Evolutionary conservation across 2,113 vertebrate genomes (phyloP).

Genomic region (Lucifuga dentata): DNA sequence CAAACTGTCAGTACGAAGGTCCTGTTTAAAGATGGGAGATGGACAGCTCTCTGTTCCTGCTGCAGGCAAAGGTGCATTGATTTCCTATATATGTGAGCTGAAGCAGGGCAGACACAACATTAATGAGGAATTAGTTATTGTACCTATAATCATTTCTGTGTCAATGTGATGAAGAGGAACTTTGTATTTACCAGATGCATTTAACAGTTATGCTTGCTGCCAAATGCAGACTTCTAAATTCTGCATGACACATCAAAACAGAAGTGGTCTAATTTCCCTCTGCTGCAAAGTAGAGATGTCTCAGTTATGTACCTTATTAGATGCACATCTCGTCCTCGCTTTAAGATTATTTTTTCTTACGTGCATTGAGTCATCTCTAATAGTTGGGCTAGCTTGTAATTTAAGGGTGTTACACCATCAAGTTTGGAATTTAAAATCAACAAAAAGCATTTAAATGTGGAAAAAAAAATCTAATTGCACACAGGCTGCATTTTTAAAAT

Average conservation of each 20-base stretch:
- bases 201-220: conserved; percentile 17
- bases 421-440: too few species aligned
- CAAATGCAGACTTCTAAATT: conserved; percentile 32
- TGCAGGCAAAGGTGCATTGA: conserved; percentile 63
- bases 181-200: conserved; percentile 51
- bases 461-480: too few species aligned
- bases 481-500: too few species aligned
- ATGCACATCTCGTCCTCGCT: background rate
- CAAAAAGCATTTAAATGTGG: too few species aligned
- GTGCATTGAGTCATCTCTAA: conserved; percentile 6
- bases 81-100: conserved; percentile 54
- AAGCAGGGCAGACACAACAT: conserved; percentile 46
- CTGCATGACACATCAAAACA: conserved; percentile 34
- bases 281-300: conserved; percentile 16
- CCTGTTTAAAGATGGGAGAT: conserved; percentile 41
- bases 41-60: conserved; percentile 56
- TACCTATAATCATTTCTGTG: conserved; percentile 48
- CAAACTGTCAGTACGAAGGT: conserved; percentile 36
- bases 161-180: conserved; percentile 53
- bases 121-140: conserved; percentile 70
- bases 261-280: conserved; percentile 22
- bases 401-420: too few species aligned
- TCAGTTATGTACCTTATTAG: background rate
- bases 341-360: background rate
- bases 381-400: too few species aligned